phyloP scores from a whole-genome alignment of 1,140 invertebrate species.

The Bombyx mori region ASM3026992v2 NC_085121.1:3616001-3616500 shows the following conservation, averaged over 20 bases:
- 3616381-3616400: constrained; percentile 4
- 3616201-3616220: neutral
- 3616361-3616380: constrained; percentile 6
- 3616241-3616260: constrained; percentile 24
- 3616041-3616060: neutral
- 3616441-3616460: too few relatives aligned
- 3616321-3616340: constrained; percentile 20
- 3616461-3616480: too few relatives aligned
- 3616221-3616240: neutral
- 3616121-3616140: too few relatives aligned
- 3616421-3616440: too few relatives aligned
- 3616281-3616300: constrained; percentile 18
- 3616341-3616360: too few relatives aligned
- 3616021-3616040: neutral
- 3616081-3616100: neutral
- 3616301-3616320: constrained; percentile 19
- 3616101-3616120: neutral
- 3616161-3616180: too few relatives aligned
- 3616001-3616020: neutral
- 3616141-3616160: too few relatives aligned
- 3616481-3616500: too few relatives aligned
- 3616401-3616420: constrained; percentile 1
- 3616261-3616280: constrained; percentile 25
- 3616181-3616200: neutral
- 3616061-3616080: too few relatives aligned